These are phyloP conservation scores for Melanargia galathea DNA, from an alignment of 2,888 invertebrate genomes.

Conservation along the genomic window DNA sequence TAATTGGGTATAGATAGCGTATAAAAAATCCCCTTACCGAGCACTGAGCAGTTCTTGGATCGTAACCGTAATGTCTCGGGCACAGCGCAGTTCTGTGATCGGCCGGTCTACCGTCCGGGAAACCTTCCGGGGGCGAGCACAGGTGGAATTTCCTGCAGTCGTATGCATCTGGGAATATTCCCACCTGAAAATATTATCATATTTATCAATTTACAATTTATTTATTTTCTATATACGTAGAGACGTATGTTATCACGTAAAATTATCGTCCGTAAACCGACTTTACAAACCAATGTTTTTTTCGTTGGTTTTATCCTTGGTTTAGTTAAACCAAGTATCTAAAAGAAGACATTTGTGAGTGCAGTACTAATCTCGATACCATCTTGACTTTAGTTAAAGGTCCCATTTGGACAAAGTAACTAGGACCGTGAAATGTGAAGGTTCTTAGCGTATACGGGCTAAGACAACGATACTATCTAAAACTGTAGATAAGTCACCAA, in stretches of 20 bases:
- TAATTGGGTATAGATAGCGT: no score
- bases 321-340: no score
- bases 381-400: conserved; percentile 5
- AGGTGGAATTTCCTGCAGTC: conserved; percentile 76
- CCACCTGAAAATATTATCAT: conserved; percentile 55
- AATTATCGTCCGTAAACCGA: no score
- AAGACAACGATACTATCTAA: conserved; percentile 4
- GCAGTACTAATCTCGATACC: conserved; percentile 4
- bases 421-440: conserved; percentile 26
- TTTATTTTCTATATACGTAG: no score
- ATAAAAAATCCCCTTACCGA: conserved; percentile 57
- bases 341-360: not conserved
- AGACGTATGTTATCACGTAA: no score
- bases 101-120: conserved; percentile 66
- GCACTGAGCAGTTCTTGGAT: conserved; percentile 70
- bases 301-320: no score
- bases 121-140: conserved; percentile 68
- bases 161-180: conserved; percentile 72
- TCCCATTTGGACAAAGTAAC: conserved; percentile 13
- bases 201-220: no score
- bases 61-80: conserved; percentile 69
- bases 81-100: conserved; percentile 68
- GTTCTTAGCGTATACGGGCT: conserved; percentile 17
- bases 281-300: no score
- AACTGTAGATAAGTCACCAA: not conserved